Evolutionary conservation across 2,888 invertebrate species (phyloP).

Genomic region (Gibbula magus): DNA sequence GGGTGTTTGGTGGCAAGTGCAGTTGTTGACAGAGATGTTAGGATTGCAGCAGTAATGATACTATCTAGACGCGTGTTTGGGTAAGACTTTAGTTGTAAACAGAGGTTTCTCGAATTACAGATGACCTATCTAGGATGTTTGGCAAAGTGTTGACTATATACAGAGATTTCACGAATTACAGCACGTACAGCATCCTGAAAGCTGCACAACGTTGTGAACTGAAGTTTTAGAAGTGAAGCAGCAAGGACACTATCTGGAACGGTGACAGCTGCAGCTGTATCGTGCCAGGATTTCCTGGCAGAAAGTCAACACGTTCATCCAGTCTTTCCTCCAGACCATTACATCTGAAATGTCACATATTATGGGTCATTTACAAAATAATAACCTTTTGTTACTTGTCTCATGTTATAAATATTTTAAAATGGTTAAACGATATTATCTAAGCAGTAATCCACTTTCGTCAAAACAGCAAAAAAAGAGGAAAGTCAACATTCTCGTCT

Average conservation of each 20-base stretch:
- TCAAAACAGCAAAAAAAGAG: not conserved
- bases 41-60: too few relatives aligned
- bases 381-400: not conserved
- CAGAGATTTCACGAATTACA: too few relatives aligned
- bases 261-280: conserved; percentile 38
- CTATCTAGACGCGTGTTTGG: too few relatives aligned
- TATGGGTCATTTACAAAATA: not conserved
- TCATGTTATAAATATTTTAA: not conserved
- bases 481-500: conserved; percentile 29
- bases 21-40: too few relatives aligned
- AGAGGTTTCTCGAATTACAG: too few relatives aligned
- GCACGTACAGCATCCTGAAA: too few relatives aligned
- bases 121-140: too few relatives aligned
- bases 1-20: too few relatives aligned
- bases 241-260: conserved; percentile 47
- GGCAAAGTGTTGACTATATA: too few relatives aligned
- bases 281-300: not conserved
- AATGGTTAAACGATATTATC: not conserved
- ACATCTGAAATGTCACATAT: conserved; percentile 46
- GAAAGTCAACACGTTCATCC: not conserved
- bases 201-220: too few relatives aligned
- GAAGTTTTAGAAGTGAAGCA: not conserved
- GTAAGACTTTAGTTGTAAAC: too few relatives aligned
- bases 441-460: too few relatives aligned
- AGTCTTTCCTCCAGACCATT: conserved; percentile 50